Base-by-base conservation (phyloP, 2,888 invertebrate genomes). In the Dryococelus australis region DNA sequence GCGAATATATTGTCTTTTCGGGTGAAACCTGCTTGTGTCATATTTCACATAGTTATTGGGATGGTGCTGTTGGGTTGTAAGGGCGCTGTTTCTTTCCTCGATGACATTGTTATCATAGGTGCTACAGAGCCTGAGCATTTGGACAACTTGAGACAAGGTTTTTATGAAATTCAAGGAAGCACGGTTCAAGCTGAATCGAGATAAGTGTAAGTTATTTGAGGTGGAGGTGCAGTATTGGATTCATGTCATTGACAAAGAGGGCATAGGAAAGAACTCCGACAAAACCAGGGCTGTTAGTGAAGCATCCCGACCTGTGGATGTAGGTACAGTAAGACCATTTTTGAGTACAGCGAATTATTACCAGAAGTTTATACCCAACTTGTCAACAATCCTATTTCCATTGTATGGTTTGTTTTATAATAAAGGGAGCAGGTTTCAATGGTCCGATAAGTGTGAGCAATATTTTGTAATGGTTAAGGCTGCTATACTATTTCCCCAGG, bases 291-390 rank as follows among this genome's bases (percentile, higher is more conserved):
- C 91, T 0, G 91, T 92, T 27, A 28, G 90, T 24, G 88, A 91
- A 9, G 87, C 90, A 85, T 89, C 90, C 24, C 87, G 26, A 84
- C 91, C 91, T 8, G 87, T 87, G 28, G 89, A 91, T 86, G 88
- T 90, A 0, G 87, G 88, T 43, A 89, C 90, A 88, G 86, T 91
- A 0, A 89, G 89, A 79, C 89, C 91, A 0, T 92, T 91, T 88
- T 78, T 90, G 3, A 92, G 92, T 0, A 90, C 91, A 87, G 88
- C 91, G 0, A 92, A 92, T 89, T 92, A 91, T 89, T 92, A 92
- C 88, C 89, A 91, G 10, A 90, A 90, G 86, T 92, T 92, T 90
- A 89, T 92, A 0, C 89, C 90, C 20, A 90, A 90, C 35, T 88
- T 91, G 13, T 87, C 91, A 9, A 92, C 87, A 51, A 89, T 0